These are phyloP conservation scores for Alethe castanea DNA, from an alignment of 2,113 vertebrate species.

Conservation along the genomic window DNA sequence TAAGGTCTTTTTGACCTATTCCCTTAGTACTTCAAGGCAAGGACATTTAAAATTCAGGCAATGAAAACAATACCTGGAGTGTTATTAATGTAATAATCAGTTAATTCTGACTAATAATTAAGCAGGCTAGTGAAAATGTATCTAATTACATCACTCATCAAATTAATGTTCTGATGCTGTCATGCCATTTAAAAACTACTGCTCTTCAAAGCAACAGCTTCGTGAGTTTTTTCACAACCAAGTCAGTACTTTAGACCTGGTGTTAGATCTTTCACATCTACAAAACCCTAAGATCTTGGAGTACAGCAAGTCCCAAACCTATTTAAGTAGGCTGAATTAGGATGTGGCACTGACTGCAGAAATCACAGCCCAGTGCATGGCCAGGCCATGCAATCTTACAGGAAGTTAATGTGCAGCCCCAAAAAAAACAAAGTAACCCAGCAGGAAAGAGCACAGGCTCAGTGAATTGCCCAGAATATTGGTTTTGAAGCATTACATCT, in stretches of 20 bases:
- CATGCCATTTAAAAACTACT: not conserved
- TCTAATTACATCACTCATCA: not conserved
- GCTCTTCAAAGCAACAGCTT: not conserved
- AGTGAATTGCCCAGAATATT: not conserved
- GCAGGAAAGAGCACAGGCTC: not conserved
- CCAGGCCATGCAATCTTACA: accelerated
- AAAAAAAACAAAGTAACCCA: not conserved
- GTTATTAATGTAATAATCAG: not conserved
- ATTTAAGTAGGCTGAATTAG: not conserved
- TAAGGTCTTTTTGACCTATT: not conserved
- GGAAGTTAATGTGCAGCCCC: not conserved
- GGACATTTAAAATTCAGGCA: not conserved
- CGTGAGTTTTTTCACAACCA: not conserved
- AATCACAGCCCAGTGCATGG: not conserved
- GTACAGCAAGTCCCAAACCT: not conserved
- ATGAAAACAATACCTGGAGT: not conserved
- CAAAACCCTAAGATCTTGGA: not conserved
- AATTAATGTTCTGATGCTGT: not conserved
- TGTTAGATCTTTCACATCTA: not conserved
- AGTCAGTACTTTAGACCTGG: not conserved
- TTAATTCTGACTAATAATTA: not conserved
- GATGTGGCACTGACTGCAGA: not conserved
- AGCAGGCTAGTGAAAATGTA: not conserved
- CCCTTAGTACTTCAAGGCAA: not conserved
- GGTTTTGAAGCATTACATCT: not conserved